A percentile compares a stretch with the other conserved stretches of the same genome.
phyloP scores from a whole-genome alignment of 1,140 invertebrate genomes.

The Bradysia coprophila region DNA sequence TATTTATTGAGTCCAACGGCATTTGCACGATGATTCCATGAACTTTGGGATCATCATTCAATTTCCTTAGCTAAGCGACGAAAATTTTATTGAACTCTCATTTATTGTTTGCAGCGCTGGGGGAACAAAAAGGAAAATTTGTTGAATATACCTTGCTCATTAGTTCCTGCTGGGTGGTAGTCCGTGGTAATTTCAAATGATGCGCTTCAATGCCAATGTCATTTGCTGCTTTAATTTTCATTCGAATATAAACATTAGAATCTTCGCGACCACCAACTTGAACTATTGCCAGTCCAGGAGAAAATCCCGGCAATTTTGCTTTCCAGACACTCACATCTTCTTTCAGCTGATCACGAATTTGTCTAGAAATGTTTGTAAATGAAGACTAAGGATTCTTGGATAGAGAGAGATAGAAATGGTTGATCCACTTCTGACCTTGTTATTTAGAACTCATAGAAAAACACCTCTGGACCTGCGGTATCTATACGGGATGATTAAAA shows the following conservation, averaged over 20 bases:
- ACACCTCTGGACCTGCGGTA: no score
- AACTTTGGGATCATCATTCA: conserved; percentile 68
- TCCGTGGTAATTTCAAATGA: conserved; percentile 64
- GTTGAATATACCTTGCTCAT: no score
- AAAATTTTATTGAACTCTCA: conserved; percentile 33
- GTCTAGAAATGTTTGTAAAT: conserved; percentile 41
- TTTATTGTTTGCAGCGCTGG: no score
- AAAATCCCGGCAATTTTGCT: conserved; percentile 36
- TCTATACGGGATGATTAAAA: no score
- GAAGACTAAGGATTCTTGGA: no score
- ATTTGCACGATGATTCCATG: conserved; percentile 98
- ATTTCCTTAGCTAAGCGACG: conserved; percentile 52
- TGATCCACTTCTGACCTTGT: no score
- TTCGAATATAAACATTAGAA: conserved; percentile 97
- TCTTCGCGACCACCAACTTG: conserved; percentile 89
- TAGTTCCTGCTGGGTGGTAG: conserved; percentile 62
- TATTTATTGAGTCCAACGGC: conserved; percentile 67
- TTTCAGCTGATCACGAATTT: conserved; percentile 49
- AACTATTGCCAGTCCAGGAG: conserved; percentile 62
- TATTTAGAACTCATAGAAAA: no score
- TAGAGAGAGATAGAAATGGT: no score
- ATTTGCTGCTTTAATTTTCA: conserved; percentile 84
- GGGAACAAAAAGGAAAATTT: no score
- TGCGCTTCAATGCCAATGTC: conserved; percentile 78
- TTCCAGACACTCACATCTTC: conserved; percentile 41